Evolutionary conservation across 2,888 invertebrate genomes (phyloP).

Genomic region (Plagodis dolabraria): DNA sequence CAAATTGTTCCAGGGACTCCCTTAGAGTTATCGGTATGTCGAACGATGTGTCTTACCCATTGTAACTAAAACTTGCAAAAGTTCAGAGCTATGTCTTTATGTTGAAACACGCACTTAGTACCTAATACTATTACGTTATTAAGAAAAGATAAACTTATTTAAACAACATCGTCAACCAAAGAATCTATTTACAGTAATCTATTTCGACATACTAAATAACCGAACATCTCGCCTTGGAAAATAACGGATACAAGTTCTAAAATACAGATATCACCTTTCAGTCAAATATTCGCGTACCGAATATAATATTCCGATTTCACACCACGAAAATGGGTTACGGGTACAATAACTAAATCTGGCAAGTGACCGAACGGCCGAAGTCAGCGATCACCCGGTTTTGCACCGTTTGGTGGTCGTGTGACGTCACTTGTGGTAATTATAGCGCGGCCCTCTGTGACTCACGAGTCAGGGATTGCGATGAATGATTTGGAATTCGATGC

Average conservation of each 20-base stretch:
- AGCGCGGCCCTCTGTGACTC: constrained; percentile 35
- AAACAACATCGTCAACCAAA: too few relatives aligned
- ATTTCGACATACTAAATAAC: too few relatives aligned
- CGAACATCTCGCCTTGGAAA: neutral
- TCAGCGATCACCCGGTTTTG: constrained; percentile 35
- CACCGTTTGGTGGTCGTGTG: constrained; percentile 43
- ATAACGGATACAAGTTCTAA: constrained; percentile 5
- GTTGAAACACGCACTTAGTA: too few relatives aligned
- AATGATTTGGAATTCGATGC: constrained; percentile 41
- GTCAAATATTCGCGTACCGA: constrained; percentile 5
- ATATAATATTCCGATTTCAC: constrained; percentile 18
- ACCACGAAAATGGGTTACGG: constrained; percentile 43
- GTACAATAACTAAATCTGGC: constrained; percentile 55
- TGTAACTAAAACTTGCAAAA: too few relatives aligned
- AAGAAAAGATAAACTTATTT: too few relatives aligned
- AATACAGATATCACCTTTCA: constrained; percentile 25
- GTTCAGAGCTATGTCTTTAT: too few relatives aligned
- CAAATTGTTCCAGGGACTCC: too few relatives aligned
- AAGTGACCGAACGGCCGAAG: constrained; percentile 27
- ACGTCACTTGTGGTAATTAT: constrained; percentile 47
- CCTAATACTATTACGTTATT: too few relatives aligned
- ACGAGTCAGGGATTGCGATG: constrained; percentile 36
- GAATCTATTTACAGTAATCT: too few relatives aligned
- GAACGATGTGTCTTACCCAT: too few relatives aligned
- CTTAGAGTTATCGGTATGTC: too few relatives aligned